phyloP scores from a whole-genome alignment of 1,140 invertebrate species.

The Drosophila willistoni region DNA sequence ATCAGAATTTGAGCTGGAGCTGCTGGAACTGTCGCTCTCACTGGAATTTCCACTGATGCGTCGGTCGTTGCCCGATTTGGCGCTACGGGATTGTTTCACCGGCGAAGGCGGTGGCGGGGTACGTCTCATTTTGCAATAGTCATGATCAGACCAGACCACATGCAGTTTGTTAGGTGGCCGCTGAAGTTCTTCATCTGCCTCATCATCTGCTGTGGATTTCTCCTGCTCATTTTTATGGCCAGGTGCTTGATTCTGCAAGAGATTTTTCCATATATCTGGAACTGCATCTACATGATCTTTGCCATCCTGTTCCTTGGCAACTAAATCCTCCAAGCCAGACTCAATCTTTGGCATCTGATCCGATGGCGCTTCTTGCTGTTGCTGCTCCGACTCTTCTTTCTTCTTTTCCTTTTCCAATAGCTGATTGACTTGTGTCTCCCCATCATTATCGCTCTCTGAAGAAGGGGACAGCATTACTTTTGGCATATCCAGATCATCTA shows the following conservation, averaged over 20 bases:
- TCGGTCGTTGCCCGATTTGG: slow-evolving; percentile 28
- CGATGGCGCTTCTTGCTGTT: not conserved
- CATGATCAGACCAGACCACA: slow-evolving; percentile 87
- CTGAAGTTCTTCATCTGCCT: slow-evolving; percentile 17
- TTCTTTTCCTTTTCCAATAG: slow-evolving; percentile 25
- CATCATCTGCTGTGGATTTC: not conserved
- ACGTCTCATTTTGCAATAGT: slow-evolving; percentile 85
- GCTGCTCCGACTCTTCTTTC: slow-evolving; percentile 7
- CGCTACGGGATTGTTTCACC: slow-evolving; percentile 16
- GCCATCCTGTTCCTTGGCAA: slow-evolving; percentile 4
- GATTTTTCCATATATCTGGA: slow-evolving; percentile 92
- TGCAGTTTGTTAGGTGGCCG: slow-evolving; percentile 83
- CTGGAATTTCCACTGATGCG: slow-evolving; percentile 86
- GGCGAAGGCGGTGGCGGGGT: slow-evolving; percentile 46
- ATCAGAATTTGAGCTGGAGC: slow-evolving; percentile 85
- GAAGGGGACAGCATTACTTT: slow-evolving; percentile 70
- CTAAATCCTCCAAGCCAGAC: not conserved
- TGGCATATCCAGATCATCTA: slow-evolving; percentile 65
- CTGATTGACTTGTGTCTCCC: not conserved
- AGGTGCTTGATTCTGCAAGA: slow-evolving; percentile 77
- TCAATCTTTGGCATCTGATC: not conserved
- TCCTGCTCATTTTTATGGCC: slow-evolving; percentile 82
- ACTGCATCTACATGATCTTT: slow-evolving; percentile 79
- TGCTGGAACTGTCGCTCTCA: slow-evolving; percentile 87
- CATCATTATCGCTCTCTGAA: slow-evolving; percentile 70